Evolutionary conservation across 2,113 vertebrate species (phyloP).

Genomic region (Beaufortia kweichowensis): DNA sequence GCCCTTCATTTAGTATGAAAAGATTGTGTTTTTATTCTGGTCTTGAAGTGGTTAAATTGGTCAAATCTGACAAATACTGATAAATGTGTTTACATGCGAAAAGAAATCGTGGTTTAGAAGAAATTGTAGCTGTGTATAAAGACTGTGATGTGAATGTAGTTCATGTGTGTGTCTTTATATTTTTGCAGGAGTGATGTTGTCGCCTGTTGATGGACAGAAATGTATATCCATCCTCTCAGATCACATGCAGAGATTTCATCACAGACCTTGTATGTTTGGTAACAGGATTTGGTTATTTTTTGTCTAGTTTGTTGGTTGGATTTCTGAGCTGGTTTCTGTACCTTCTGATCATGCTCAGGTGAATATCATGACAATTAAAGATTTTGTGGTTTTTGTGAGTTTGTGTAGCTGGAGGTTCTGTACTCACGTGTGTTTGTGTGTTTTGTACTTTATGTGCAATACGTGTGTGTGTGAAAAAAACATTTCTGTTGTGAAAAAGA

Average conservation of each 20-base stretch:
- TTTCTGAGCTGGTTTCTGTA: no score
- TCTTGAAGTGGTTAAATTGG: no score
- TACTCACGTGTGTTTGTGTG: neutral
- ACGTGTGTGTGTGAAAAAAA: constrained; percentile 43
- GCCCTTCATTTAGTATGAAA: no score
- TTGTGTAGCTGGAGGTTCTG: neutral
- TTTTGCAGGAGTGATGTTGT: neutral
- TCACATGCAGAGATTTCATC: neutral
- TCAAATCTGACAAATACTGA: no score
- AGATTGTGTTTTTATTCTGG: no score
- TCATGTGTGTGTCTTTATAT: constrained; percentile 7
- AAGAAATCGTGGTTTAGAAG: no score
- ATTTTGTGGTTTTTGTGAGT: constrained; percentile 12
- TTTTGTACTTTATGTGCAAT: constrained; percentile 11
- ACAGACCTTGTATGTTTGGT: neutral
- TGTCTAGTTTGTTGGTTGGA: neutral
- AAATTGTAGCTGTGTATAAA: neutral
- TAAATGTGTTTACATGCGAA: neutral
- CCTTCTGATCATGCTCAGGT: constrained; percentile 9
- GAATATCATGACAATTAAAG: neutral
- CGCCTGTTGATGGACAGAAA: neutral
- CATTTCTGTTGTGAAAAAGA: constrained; percentile 42
- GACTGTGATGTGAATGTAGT: constrained; percentile 26
- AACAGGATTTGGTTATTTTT: neutral
- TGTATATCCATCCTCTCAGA: no score